Conservation (phyloP, 1,140 invertebrate genomes). For the Pollicipes pollicipes region DNA sequence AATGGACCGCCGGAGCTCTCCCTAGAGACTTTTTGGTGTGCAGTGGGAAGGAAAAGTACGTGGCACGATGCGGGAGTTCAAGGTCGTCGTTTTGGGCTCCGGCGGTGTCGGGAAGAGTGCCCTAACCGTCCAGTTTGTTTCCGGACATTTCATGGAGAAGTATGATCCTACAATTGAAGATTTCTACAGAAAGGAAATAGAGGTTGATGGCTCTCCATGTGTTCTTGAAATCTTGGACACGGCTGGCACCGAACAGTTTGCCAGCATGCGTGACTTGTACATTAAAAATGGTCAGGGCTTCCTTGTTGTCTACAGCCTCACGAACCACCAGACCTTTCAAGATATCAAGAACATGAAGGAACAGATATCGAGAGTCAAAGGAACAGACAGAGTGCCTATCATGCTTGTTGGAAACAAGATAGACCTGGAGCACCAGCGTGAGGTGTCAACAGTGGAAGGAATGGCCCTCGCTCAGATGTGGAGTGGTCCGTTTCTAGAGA, state of each 20-base stretch:
- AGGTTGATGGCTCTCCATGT: slow-evolving; percentile 97
- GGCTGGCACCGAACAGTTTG: slow-evolving; percentile 99
- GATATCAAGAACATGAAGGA: slow-evolving; percentile 99
- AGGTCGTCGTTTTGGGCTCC: slow-evolving; percentile 94
- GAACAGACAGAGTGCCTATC: slow-evolving; percentile 82
- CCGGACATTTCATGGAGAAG: slow-evolving; percentile 98
- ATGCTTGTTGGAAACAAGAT: slow-evolving; percentile 89
- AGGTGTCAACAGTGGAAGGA: slow-evolving; percentile 41
- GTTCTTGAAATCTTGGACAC: slow-evolving; percentile 99
- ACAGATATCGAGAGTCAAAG: slow-evolving; percentile 95
- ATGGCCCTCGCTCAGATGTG: slow-evolving; percentile 69
- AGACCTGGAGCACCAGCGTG: slow-evolving; percentile 67
- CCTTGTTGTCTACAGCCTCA: slow-evolving; percentile 92
- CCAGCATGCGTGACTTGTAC: slow-evolving; percentile 98
- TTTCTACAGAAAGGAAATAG: slow-evolving; percentile 87
- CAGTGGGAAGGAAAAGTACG: no score
- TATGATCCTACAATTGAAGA: slow-evolving; percentile 99
- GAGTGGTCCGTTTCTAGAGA: slow-evolving; percentile 95
- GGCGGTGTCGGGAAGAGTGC: slow-evolving; percentile 97
- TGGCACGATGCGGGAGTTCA: slow-evolving; percentile 95
- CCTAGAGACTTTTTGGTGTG: no score
- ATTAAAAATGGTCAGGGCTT: slow-evolving; percentile 99
- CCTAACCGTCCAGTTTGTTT: slow-evolving; percentile 93
- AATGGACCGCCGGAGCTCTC: no score
- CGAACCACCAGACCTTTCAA: slow-evolving; percentile 83